These are phyloP conservation scores for Xestia xanthographa DNA, from an alignment of 2,888 invertebrate species.

Conservation along the genomic window DNA sequence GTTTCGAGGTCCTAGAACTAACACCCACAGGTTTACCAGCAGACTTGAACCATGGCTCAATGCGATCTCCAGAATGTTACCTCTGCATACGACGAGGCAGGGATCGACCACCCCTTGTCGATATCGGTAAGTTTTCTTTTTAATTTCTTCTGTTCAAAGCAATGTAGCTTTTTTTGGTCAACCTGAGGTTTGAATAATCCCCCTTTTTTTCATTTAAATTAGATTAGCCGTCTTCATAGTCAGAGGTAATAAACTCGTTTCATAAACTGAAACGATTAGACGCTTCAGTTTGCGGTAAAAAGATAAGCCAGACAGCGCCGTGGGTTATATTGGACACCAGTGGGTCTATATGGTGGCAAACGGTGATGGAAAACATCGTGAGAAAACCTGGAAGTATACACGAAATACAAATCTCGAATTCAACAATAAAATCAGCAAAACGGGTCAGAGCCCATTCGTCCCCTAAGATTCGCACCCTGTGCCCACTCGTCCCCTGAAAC, in stretches of 20 bases:
- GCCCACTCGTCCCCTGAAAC: too few species aligned
- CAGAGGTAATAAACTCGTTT: not conserved
- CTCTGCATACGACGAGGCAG: conserved; percentile 97
- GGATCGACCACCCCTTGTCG: conserved; percentile 98
- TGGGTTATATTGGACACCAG: too few species aligned
- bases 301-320: not conserved
- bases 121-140: conserved; percentile 94
- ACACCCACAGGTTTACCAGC: conserved; percentile 97
- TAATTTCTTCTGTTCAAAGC: not conserved
- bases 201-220: not conserved
- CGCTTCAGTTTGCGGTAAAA: not conserved
- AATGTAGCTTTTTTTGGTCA: not conserved
- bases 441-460: too few species aligned
- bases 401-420: too few species aligned
- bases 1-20: conserved; percentile 93
- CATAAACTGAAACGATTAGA: not conserved
- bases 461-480: too few species aligned
- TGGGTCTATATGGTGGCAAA: not conserved
- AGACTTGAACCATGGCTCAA: conserved; percentile 99
- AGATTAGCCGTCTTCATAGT: not conserved
- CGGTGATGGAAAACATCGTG: not conserved
- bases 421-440: too few species aligned
- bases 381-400: not conserved
- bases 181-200: not conserved
- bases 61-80: conserved; percentile 97